These are phyloP conservation scores for Caenorhabditis japonica DNA, from an alignment of 2,888 invertebrate species.

Conservation along the genomic window DNA sequence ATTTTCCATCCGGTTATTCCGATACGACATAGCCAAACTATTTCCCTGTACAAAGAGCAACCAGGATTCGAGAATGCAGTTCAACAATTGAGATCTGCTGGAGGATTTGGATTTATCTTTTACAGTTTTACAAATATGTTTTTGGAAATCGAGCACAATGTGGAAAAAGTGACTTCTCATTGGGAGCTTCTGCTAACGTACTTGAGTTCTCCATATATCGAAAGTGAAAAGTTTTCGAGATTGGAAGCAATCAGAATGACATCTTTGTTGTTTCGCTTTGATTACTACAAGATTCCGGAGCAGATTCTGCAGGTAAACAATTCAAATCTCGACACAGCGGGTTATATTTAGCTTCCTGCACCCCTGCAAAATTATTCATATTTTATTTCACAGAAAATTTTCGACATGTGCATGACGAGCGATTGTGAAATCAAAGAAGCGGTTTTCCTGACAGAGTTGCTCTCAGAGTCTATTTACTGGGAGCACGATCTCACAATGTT, in stretches of 20 bases:
- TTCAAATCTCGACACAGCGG: no score
- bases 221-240: conserved; percentile 14
- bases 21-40: conserved; percentile 7
- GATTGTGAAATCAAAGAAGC: conserved; percentile 20
- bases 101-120: conserved; percentile 36
- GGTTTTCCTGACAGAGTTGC: conserved; percentile 2
- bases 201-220: conserved; percentile 1
- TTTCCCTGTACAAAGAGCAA: neutral
- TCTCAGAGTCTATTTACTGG: conserved; percentile 25
- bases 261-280: conserved; percentile 9
- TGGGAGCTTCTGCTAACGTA: conserved; percentile 8
- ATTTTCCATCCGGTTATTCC: conserved; percentile 30
- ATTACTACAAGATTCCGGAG: conserved; percentile 9
- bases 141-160: neutral
- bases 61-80: conserved; percentile 7
- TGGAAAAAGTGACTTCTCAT: neutral
- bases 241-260: conserved; percentile 20
- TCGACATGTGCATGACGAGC: conserved; percentile 25
- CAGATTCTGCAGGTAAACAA: conserved; percentile 4
- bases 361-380: neutral
- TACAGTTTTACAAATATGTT: conserved; percentile 3
- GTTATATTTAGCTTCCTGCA: no score
- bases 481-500: conserved; percentile 28
- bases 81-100: conserved; percentile 21
- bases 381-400: conserved; percentile 6